phyloP scores from a whole-genome alignment of 1,140 invertebrate species.

The Macrosteles quadrilineatus region DNA sequence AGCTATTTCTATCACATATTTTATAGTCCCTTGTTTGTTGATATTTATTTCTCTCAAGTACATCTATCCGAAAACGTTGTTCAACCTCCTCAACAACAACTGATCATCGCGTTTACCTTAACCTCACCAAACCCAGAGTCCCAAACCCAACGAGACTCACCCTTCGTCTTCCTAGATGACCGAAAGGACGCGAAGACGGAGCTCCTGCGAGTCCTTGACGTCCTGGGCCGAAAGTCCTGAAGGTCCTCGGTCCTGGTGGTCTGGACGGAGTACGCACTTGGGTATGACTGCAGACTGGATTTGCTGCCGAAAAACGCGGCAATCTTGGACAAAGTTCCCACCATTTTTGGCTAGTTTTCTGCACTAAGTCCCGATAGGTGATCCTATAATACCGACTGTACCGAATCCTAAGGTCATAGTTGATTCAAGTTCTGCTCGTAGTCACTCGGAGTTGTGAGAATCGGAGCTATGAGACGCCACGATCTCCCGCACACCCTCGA shows the following conservation, averaged over 20 bases:
- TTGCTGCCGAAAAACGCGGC: conserved; percentile 43
- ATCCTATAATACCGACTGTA: neutral
- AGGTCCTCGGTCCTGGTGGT: conserved; percentile 27
- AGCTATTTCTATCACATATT: no score
- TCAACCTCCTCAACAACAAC: no score
- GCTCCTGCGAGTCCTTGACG: conserved; percentile 10
- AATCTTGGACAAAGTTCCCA: conserved; percentile 41
- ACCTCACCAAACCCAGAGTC: no score
- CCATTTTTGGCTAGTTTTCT: no score
- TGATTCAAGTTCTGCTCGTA: no score
- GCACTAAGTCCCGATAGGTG: neutral
- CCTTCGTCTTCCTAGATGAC: conserved; percentile 4
- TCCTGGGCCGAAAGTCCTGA: conserved; percentile 10
- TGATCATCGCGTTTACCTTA: no score
- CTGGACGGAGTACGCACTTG: conserved; percentile 38
- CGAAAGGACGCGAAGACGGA: conserved; percentile 34
- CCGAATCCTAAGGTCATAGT: neutral
- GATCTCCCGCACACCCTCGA: no score
- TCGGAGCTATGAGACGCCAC: no score
- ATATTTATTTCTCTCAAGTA: no score
- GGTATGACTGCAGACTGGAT: conserved; percentile 39
- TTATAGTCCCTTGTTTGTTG: no score
- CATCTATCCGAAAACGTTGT: no score
- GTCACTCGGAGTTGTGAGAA: no score
- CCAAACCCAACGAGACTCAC: conserved; percentile 18